Percentiles rank a stretch among this genome's conserved stretches.
Conservation (phyloP, 2,888 invertebrate genomes). For the Metellina segmentata region DNA sequence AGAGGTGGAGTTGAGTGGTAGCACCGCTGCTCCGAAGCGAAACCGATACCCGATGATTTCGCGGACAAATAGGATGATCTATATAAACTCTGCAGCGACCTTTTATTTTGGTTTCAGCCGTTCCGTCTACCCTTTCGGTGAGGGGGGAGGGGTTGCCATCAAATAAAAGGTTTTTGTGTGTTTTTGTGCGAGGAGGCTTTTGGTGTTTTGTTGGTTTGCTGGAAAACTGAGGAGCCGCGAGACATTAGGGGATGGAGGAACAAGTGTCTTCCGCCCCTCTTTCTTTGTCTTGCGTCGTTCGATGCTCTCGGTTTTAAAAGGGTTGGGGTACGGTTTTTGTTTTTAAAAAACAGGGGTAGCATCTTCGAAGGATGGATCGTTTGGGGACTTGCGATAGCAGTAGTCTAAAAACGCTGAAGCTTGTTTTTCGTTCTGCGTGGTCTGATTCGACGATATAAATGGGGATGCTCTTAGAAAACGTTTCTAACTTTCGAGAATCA, state of each 20-base stretch:
- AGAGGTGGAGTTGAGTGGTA: slow-evolving; percentile 25
- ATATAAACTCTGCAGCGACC: slow-evolving; percentile 49
- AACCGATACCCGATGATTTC: slow-evolving; percentile 65
- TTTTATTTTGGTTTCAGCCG: slow-evolving; percentile 2
- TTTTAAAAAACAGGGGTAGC: neutral
- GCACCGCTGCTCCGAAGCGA: slow-evolving; percentile 11
- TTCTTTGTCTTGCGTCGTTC: slow-evolving; percentile 11
- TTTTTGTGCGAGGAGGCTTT: neutral
- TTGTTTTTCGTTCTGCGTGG: neutral
- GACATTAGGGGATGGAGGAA: slow-evolving; percentile 47
- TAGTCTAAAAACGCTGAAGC: neutral
- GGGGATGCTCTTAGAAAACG: no score
- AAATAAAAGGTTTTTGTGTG: slow-evolving; percentile 39
- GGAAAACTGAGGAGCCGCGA: slow-evolving; percentile 3
- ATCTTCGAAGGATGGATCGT: neutral
- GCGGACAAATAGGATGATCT: slow-evolving; percentile 68
- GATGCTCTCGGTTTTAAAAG: neutral
- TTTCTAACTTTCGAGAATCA: no score
- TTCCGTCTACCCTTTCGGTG: neutral
- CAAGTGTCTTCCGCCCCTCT: slow-evolving; percentile 12
- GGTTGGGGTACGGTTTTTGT: neutral
- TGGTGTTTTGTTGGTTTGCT: slow-evolving; percentile 4
- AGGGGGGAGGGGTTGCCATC: slow-evolving; percentile 13
- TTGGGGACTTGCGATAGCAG: neutral
- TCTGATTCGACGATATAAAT: neutral